Evolutionary conservation across 2,888 invertebrate species (phyloP).

Genomic region (Drosophila histrio): DNA sequence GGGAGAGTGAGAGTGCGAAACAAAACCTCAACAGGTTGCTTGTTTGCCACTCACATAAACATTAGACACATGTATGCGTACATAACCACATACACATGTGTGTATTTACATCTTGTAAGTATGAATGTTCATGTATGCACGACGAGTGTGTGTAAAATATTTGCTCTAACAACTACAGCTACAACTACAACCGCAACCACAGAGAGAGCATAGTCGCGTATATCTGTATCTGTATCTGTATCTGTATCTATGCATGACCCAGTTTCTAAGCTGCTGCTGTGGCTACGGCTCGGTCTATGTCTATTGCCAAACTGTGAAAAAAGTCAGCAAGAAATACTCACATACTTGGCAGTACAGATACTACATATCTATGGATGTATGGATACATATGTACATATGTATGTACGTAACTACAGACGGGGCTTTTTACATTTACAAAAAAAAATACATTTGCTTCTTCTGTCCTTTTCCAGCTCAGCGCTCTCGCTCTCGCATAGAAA

Average conservation of each 20-base stretch:
- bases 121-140: background rate
- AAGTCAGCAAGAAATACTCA: slow-evolving; percentile 17
- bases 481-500: background rate
- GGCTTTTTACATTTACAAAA: slow-evolving; percentile 4
- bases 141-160: background rate
- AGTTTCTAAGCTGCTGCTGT: slow-evolving; percentile 64
- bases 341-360: background rate
- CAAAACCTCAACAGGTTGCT: slow-evolving; percentile 50
- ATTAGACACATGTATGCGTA: no score
- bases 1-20: slow-evolving; percentile 9
- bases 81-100: slow-evolving; percentile 3
- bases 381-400: background rate
- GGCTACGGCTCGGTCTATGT: slow-evolving; percentile 10
- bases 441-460: background rate
- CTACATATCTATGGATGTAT: background rate
- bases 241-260: slow-evolving; percentile 66
- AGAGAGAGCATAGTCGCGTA: slow-evolving; percentile 22
- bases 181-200: slow-evolving; percentile 9
- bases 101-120: slow-evolving; percentile 4
- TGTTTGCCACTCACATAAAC: background rate
- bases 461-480: background rate
- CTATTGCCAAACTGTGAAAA: slow-evolving; percentile 36
- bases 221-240: no score
- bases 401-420: slow-evolving; percentile 2
- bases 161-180: slow-evolving; percentile 13